Conservation (phyloP, 1,140 invertebrate genomes). For the Zaprionus capensis region DNA sequence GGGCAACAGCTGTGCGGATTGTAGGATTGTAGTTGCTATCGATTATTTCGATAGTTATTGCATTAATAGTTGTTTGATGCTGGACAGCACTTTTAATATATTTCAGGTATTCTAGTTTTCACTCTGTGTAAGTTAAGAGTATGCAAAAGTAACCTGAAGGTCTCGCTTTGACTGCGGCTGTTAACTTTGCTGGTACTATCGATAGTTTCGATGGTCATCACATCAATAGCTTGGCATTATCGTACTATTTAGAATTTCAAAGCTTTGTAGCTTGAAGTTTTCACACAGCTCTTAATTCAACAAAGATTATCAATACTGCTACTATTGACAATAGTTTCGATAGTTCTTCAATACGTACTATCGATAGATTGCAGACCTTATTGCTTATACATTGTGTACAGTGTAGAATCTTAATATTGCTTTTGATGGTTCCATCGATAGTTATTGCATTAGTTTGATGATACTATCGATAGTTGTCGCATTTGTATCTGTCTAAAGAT, state of each 20-base stretch:
- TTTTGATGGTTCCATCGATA: neutral
- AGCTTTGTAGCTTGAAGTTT: too few relatives aligned
- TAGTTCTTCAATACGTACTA: neutral
- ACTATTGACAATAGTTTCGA: neutral
- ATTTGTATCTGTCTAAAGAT: accelerated
- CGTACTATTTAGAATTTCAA: too few relatives aligned
- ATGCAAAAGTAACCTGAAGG: too few relatives aligned
- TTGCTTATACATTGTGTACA: neutral
- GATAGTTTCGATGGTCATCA: neutral
- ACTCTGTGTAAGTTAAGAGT: too few relatives aligned
- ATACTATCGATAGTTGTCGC: neutral
- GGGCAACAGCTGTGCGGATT: neutral
- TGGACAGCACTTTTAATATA: too few relatives aligned
- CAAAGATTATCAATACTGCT: too few relatives aligned
- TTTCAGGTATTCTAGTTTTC: too few relatives aligned
- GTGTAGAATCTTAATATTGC: neutral
- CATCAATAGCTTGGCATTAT: too few relatives aligned
- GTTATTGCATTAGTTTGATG: neutral
- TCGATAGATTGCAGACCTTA: neutral
- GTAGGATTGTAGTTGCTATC: neutral
- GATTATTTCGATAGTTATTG: neutral
- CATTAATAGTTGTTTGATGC: neutral
- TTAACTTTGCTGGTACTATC: neutral
- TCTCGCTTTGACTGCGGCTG: too few relatives aligned
- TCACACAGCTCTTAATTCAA: too few relatives aligned